Evolutionary conservation across 1,140 invertebrate genomes (phyloP), one percentile per base, ranked within the genome.

Genomic region (Drosophila suzukii): DNA sequence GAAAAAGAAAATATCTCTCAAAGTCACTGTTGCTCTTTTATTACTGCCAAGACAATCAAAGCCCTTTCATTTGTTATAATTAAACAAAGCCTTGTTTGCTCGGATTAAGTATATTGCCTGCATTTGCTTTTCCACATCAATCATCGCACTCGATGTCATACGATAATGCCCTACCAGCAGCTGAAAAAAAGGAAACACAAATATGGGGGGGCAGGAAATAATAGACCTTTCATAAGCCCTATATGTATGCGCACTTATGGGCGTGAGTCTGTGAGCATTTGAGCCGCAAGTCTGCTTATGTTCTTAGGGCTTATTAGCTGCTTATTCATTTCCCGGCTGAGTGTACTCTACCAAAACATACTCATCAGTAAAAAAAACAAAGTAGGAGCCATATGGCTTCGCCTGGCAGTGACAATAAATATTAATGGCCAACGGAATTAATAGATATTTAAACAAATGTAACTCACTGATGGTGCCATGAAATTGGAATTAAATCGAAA

Each of bases 401-500:
- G 30, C 5, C 47, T 66, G 72, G 47, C 71, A 75, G 12, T 41
- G 54, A 58, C 49, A 67, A 75, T 76, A 76, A 75, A 76, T 76
- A 76, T 59, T 76, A 76, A 76, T 75, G 54, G 54, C 54, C 24
- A 13, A 49, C 34, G 44, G 10, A 71, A 43, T 71, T 39, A 71
- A 71, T 71, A 71, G 68, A 58, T 58, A 72, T 72, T 72, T 71
- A 72, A 71, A 72, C 54, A 72, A 71, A 72, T 71, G 53, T 58
- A 50, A 71, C 66, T 36, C 43, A 13, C 10, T 50, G 30, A 32
- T 71, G 66, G 51, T 75, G 62, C 56, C 75, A 54, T 72, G 66
- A 88, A 88, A 73, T 70, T 78, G 78, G 72, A 72, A 86, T 88
- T 86, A 68, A 78, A 75, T 75, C 60, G 63, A 70, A 65, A 75